A percentile compares a stretch with the other conserved stretches of the same genome.
Evolutionary conservation across 2,888 invertebrate genomes (phyloP).

Genomic region (Ichneumon xanthorius): DNA sequence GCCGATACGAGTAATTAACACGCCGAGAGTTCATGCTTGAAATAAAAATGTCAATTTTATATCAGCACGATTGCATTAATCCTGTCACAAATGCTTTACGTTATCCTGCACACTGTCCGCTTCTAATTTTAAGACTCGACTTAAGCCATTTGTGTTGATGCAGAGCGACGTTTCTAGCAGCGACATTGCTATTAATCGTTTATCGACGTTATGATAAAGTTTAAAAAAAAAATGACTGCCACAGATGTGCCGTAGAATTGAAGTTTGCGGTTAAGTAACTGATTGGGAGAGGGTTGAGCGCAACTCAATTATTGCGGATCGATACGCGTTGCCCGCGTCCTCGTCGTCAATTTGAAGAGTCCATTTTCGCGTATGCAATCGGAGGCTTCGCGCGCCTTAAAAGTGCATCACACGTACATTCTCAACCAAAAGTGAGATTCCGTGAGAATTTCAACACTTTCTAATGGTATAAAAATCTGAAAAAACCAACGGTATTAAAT

Average conservation of each 20-base stretch:
- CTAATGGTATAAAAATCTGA: too few relatives aligned
- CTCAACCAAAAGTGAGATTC: too few relatives aligned
- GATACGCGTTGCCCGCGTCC: not conserved
- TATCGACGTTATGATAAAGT: not conserved
- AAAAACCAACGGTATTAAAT: too few relatives aligned
- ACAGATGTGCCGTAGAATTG: too few relatives aligned
- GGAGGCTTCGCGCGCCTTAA: not conserved
- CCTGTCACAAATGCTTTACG: conserved; percentile 65
- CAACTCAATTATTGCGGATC: not conserved
- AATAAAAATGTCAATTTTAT: not conserved
- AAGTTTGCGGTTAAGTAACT: too few relatives aligned
- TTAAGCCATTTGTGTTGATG: not conserved
- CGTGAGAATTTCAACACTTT: too few relatives aligned
- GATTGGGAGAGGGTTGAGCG: not conserved
- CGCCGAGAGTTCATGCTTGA: not conserved
- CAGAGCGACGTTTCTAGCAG: conserved; percentile 53
- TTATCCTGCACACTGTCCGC: conserved; percentile 58
- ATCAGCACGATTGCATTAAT: conserved; percentile 67
- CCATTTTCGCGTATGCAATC: not conserved
- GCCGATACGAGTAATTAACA: not conserved
- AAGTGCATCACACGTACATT: too few relatives aligned
- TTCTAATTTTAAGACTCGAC: conserved; percentile 8
- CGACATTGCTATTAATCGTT: not conserved
- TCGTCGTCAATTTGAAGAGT: not conserved
- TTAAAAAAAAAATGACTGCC: not conserved